phyloP scores from a whole-genome alignment of 2,113 vertebrate genomes.

The Donacobius atricapilla region DNA sequence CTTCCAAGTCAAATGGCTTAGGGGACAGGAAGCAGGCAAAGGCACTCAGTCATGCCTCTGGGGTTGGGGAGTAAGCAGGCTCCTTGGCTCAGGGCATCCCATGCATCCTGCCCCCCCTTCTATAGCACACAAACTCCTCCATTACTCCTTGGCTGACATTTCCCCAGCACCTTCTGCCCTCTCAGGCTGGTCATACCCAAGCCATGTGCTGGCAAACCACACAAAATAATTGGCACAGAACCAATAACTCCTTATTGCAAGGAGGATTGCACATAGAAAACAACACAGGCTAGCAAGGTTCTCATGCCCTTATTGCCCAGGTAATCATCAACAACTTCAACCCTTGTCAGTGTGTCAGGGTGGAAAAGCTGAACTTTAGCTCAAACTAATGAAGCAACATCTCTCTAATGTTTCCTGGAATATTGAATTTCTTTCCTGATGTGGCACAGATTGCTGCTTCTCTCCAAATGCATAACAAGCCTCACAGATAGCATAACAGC shows the following conservation, averaged over 20 bases:
- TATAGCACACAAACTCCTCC: neutral
- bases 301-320: accelerated
- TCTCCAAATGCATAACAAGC: neutral
- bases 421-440: neutral
- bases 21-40: neutral
- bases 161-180: neutral
- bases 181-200: neutral
- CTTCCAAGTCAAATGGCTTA: neutral
- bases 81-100: neutral
- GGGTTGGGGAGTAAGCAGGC: neutral
- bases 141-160: conserved; percentile 19
- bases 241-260: neutral
- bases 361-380: conserved; percentile 20
- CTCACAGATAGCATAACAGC: neutral
- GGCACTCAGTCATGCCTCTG: neutral
- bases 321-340: conserved; percentile 15
- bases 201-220: neutral
- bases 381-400: neutral
- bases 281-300: neutral
- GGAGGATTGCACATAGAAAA: neutral
- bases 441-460: neutral
- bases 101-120: accelerated
- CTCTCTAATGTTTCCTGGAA: neutral
- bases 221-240: neutral
- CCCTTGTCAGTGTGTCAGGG: neutral